Percentiles rank a stretch among this genome's conserved stretches.
Evolutionary conservation across 1,140 invertebrate species (phyloP).

Genomic region (Neomicropteryx cornuta): DNA sequence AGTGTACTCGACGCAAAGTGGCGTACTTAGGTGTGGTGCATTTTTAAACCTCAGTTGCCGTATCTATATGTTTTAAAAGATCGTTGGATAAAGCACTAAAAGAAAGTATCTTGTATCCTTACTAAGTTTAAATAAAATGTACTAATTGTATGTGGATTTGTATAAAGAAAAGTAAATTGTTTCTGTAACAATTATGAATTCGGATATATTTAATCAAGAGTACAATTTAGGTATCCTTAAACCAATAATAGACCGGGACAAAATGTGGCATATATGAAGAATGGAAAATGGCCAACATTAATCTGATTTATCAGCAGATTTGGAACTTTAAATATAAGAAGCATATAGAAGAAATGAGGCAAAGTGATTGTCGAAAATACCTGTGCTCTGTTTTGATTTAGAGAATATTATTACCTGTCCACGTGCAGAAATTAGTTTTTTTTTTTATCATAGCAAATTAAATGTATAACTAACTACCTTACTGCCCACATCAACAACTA

Average conservation of each 20-base stretch:
- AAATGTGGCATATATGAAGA: neutral
- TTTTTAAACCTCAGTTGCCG: no score
- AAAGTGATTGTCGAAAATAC: neutral
- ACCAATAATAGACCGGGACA: neutral
- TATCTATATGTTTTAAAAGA: no score
- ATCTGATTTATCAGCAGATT: neutral
- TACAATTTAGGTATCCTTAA: neutral
- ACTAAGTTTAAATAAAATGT: conserved; percentile 1
- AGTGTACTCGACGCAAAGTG: no score
- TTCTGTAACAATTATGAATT: neutral
- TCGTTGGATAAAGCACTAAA: neutral
- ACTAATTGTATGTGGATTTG: neutral
- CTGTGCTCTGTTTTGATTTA: neutral
- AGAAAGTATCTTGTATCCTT: neutral
- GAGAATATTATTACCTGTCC: neutral
- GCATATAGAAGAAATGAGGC: neutral
- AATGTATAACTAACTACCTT: neutral
- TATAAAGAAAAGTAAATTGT: neutral
- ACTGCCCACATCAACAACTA: neutral
- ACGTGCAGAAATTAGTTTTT: neutral
- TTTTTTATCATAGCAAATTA: neutral
- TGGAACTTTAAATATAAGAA: neutral
- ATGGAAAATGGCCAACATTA: neutral
- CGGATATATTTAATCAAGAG: neutral
- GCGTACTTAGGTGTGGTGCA: no score